Evolutionary conservation across 53 echinoderm and acorn worm species (phyloP).

Genomic region (Paelopatides confundens): DNA sequence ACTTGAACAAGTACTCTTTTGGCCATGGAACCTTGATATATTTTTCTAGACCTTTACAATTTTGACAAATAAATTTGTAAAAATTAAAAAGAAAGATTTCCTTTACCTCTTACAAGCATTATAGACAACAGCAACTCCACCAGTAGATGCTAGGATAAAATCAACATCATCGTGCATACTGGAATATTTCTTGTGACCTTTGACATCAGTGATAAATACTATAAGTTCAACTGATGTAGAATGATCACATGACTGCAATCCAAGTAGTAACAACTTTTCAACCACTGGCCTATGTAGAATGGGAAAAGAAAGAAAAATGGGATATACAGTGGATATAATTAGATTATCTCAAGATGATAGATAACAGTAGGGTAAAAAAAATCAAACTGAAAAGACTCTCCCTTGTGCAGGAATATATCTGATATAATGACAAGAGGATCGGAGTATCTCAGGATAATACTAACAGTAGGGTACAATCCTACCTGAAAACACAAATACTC

Average conservation of each 20-base stretch:
- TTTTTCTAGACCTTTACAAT: neutral
- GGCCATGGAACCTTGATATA: neutral
- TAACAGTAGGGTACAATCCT: too few relatives aligned
- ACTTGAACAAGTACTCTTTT: too few relatives aligned
- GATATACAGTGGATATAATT: neutral
- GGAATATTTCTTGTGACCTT: slow-evolving; percentile 9
- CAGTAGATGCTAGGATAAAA: slow-evolving; percentile 72
- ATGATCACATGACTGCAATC: slow-evolving; percentile 65
- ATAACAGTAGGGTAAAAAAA: neutral
- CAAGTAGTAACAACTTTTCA: slow-evolving; percentile 71
- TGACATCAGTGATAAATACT: slow-evolving; percentile 60
- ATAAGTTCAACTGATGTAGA: slow-evolving; percentile 59
- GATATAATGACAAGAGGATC: too few relatives aligned
- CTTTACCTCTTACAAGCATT: slow-evolving; percentile 69
- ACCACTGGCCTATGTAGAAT: slow-evolving; percentile 50
- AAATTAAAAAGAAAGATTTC: neutral
- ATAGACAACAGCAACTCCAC: slow-evolving; percentile 73
- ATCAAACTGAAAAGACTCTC: too few relatives aligned
- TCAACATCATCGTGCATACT: slow-evolving; percentile 55
- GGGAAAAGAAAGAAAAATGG: neutral
- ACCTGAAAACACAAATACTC: too few relatives aligned
- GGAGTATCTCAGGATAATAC: too few relatives aligned
- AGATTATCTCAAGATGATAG: neutral
- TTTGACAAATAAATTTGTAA: neutral
- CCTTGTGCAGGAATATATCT: too few relatives aligned